Base-by-base conservation (phyloP, 2,888 invertebrate species). In the Cosmorhoe ocellata region DNA sequence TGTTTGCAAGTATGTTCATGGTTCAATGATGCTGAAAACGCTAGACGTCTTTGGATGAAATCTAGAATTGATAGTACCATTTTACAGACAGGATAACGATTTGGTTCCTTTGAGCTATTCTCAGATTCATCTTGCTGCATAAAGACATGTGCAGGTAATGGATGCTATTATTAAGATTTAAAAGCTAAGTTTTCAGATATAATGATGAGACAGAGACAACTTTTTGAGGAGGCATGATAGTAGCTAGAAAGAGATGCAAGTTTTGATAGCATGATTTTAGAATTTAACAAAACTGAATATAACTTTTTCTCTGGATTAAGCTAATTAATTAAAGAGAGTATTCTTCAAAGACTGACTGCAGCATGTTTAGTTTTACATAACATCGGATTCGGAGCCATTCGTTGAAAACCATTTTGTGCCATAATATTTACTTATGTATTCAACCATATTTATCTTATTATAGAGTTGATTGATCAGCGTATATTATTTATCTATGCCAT, bases 291-390 rank as follows among this genome's bases (percentile, higher is more conserved):
- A 50, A 38, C 22, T 32, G 45, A 8, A 10, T 32, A 44, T 24
- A 24, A 4, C 2, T 7, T 28, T 40, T 49, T n/a, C n/a, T n/a
- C n/a, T n/a, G n/a, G n/a, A n/a, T n/a, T n/a, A n/a, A n/a, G n/a
- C n/a, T n/a, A n/a, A n/a, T n/a, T n/a, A n/a, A n/a, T n/a, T n/a
- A n/a, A n/a, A n/a, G n/a, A n/a, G n/a, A 53, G 33, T 51, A 24
- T 38, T 28, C 26, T 47, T 46, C 42, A n/a, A 18, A 61, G 80
- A 81, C 84, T 84, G 84, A 84, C 84, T 81, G 81, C 79, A 80
- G 84, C 85, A 84, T 84, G 77, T 69, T 68, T 63, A 66, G 52
- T 65, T 67, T 51, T 53, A 58, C 64, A 68, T 71, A 66, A 66
- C 66, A 66, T 74, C 52, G 58, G 47, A 58, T 63, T 62, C 59